These are phyloP conservation scores for Syngnathus rostellatus DNA, from an alignment of 2,797 vertebrate genomes.

Conservation along the genomic window DNA sequence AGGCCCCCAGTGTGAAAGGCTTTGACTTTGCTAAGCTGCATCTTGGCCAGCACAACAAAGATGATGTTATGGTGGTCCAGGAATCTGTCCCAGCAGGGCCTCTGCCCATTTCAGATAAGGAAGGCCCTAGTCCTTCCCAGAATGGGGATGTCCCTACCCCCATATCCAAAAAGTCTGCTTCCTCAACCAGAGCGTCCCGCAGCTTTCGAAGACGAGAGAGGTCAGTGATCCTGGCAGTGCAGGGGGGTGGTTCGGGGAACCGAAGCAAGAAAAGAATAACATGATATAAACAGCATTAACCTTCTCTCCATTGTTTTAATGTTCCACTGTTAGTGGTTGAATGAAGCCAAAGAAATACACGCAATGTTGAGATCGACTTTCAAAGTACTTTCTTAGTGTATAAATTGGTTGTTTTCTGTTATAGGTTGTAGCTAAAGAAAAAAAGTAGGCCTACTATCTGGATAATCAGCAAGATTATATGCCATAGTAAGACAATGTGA, in stretches of 20 bases:
- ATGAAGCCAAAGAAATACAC: background rate
- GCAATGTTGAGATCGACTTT: background rate
- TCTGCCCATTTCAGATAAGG: constrained; percentile 76
- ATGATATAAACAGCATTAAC: background rate
- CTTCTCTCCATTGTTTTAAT: background rate
- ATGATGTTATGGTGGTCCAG: constrained; percentile 91
- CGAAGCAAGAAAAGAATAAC: background rate
- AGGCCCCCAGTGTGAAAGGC: constrained; percentile 87
- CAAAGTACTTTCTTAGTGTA: background rate
- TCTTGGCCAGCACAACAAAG: constrained; percentile 94
- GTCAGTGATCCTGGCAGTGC: constrained; percentile 54
- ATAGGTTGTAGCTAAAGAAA: background rate
- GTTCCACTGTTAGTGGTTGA: background rate
- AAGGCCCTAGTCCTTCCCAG: constrained; percentile 77
- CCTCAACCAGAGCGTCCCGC: constrained; percentile 79
- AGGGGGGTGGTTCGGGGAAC: background rate
- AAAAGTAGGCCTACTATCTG: too few relatives aligned
- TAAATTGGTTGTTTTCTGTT: background rate
- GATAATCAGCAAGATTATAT: background rate
- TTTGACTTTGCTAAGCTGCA: constrained; percentile 99
- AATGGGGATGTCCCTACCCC: constrained; percentile 83
- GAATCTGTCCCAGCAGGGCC: constrained; percentile 75
- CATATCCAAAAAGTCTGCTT: constrained; percentile 69
- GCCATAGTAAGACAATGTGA: background rate
- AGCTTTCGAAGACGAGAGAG: constrained; percentile 77